Conservation (phyloP, 2,888 invertebrate species). For the Lasioglossum vierecki region DNA sequence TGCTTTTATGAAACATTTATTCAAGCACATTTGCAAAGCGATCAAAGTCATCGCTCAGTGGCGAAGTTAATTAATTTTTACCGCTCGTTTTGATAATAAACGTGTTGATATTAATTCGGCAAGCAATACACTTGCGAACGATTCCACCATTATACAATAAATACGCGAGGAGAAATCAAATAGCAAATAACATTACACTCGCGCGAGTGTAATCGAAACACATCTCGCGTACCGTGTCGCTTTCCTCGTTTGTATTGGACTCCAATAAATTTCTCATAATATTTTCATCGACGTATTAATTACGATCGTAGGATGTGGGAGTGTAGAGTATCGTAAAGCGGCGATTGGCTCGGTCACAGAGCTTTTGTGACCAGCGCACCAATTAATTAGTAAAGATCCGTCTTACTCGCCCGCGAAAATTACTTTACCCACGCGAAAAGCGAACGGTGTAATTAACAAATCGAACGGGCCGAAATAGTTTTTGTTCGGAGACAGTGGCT, state of each 20-base stretch:
- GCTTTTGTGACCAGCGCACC: constrained; percentile 37
- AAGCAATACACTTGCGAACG: neutral
- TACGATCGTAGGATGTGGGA: neutral
- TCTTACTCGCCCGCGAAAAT: constrained; percentile 40
- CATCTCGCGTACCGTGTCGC: neutral
- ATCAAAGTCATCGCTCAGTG: neutral
- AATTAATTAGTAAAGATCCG: constrained; percentile 53
- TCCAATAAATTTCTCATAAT: constrained; percentile 41
- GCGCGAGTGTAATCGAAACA: neutral
- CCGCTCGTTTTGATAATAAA: neutral
- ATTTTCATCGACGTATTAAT: constrained; percentile 49
- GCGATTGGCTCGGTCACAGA: constrained; percentile 8
- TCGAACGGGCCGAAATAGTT: constrained; percentile 10
- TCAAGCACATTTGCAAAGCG: neutral
- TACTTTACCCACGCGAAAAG: constrained; percentile 23
- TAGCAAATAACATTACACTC: neutral
- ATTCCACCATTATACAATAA: neutral
- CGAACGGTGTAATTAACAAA: constrained; percentile 30
- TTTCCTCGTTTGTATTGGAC: neutral
- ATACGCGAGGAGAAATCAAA: neutral
- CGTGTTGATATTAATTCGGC: constrained; percentile 14
- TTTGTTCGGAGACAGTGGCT: neutral
- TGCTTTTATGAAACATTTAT: neutral
- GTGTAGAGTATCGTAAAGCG: constrained; percentile 29
- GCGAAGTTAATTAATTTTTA: neutral